Percentiles rank a stretch among this genome's conserved stretches.
Conservation (phyloP, 1,140 invertebrate genomes). For the Drosophila sulfurigaster region DNA sequence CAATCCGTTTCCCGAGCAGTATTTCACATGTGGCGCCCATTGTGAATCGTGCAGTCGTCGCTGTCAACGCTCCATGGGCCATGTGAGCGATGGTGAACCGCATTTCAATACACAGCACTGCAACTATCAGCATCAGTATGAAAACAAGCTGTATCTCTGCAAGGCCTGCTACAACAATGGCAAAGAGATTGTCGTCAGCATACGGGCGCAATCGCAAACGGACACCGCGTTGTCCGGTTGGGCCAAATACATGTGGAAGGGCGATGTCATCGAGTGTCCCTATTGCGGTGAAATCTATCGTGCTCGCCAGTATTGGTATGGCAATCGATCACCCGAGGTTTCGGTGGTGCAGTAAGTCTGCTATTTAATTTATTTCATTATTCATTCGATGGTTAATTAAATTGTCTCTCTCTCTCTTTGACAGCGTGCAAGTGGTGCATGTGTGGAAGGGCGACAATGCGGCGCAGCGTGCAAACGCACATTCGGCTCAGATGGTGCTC, state of each 20-base stretch:
- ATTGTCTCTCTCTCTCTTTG: neutral
- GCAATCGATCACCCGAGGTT: slow-evolving; percentile 91
- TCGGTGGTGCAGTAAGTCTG: slow-evolving; percentile 86
- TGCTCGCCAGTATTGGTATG: slow-evolving; percentile 94
- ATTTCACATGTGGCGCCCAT: slow-evolving; percentile 91
- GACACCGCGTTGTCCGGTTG: slow-evolving; percentile 90
- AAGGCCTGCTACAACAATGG: slow-evolving; percentile 86
- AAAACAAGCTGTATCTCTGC: slow-evolving; percentile 92
- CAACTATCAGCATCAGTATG: slow-evolving; percentile 92
- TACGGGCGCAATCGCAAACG: slow-evolving; percentile 87
- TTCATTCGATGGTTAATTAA: slow-evolving; percentile 4
- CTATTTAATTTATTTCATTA: neutral
- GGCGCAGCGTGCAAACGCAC: slow-evolving; percentile 85
- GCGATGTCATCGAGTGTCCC: slow-evolving; percentile 92
- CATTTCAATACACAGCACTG: slow-evolving; percentile 88
- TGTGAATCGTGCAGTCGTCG: slow-evolving; percentile 90
- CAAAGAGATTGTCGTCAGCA: slow-evolving; percentile 87
- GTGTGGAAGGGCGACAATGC: slow-evolving; percentile 91
- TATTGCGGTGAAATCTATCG: slow-evolving; percentile 93
- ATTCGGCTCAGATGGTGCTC: slow-evolving; percentile 91
- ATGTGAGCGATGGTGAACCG: slow-evolving; percentile 88
- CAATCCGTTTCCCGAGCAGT: slow-evolving; percentile 91
- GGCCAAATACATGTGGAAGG: slow-evolving; percentile 92
- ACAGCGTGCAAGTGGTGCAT: slow-evolving; percentile 89
- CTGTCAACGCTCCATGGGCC: slow-evolving; percentile 92